phyloP scores from a whole-genome alignment of 2,888 invertebrate species.

The Baronia brevicornis region DNA sequence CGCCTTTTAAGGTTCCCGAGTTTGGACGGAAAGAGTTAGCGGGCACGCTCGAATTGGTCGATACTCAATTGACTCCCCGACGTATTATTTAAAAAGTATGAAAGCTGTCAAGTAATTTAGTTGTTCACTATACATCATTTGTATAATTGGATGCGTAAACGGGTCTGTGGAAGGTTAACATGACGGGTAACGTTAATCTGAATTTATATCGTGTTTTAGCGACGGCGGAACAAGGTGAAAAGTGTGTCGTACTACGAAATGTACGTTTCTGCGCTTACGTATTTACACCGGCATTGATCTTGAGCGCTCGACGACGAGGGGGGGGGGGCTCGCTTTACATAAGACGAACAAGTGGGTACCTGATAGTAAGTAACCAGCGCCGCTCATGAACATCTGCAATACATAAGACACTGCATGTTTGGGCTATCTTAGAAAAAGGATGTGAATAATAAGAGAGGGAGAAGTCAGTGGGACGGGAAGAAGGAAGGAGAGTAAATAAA shows the following conservation, averaged over 20 bases:
- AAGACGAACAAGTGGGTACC: too few species aligned
- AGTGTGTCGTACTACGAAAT: slow-evolving; percentile 64
- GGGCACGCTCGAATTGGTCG: slow-evolving; percentile 40
- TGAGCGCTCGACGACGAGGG: too few species aligned
- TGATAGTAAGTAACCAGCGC: too few species aligned
- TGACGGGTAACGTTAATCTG: slow-evolving; percentile 18
- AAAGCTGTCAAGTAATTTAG: slow-evolving; percentile 3
- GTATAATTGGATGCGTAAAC: neutral
- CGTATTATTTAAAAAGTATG: slow-evolving; percentile 13
- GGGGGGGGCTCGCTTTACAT: slow-evolving; percentile 22
- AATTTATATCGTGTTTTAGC: slow-evolving; percentile 29
- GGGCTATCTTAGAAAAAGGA: too few species aligned
- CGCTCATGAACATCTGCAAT: too few species aligned
- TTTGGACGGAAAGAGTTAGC: slow-evolving; percentile 45
- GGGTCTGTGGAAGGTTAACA: slow-evolving; percentile 21
- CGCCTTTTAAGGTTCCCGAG: slow-evolving; percentile 36
- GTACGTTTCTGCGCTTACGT: slow-evolving; percentile 47
- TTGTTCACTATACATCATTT: neutral
- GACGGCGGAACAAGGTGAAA: slow-evolving; percentile 31
- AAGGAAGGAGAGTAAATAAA: too few species aligned
- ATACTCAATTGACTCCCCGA: slow-evolving; percentile 28
- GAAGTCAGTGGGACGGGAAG: too few species aligned
- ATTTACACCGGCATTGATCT: too few species aligned
- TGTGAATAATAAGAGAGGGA: too few species aligned
- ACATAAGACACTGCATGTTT: too few species aligned